Evolutionary conservation across 2,113 vertebrate genomes (phyloP).

Genomic region (Oncorhynchus tshawytscha): DNA sequence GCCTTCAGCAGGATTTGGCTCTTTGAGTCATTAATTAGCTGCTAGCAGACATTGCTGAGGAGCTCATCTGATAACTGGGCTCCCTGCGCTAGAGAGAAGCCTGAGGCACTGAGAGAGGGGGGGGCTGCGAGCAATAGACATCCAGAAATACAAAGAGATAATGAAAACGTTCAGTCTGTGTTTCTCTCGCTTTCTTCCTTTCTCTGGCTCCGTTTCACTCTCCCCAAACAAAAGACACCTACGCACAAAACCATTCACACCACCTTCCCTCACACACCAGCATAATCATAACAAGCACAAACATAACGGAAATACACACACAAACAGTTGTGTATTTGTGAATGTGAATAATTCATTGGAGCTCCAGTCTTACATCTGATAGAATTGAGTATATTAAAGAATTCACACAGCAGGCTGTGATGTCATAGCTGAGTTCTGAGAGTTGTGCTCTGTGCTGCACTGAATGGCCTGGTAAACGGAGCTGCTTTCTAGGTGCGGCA

Average conservation of each 20-base stretch:
- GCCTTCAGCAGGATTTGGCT: too few species aligned
- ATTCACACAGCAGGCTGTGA: constrained; percentile 28
- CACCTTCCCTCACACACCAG: too few species aligned
- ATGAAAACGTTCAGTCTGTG: not conserved
- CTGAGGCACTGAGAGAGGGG: not conserved
- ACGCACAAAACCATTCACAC: too few species aligned
- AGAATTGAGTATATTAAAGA: constrained; percentile 16
- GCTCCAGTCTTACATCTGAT: constrained; percentile 30
- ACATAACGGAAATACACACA: too few species aligned
- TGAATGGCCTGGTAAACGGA: constrained; percentile 9
- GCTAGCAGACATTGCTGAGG: too few species aligned
- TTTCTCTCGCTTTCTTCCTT: not conserved
- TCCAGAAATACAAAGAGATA: not conserved
- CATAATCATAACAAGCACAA: too few species aligned
- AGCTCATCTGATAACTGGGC: not conserved
- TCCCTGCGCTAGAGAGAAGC: not conserved
- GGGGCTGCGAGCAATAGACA: constrained; percentile 12
- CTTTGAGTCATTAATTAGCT: too few species aligned
- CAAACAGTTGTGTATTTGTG: not conserved
- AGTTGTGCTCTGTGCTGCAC: not conserved
- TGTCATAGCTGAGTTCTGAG: constrained; percentile 14
- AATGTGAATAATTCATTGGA: constrained; percentile 46
- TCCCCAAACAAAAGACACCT: not conserved
- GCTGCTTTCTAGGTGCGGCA: constrained; percentile 13
- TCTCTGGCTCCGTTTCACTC: not conserved